A percentile compares a stretch with the other conserved stretches of the same genome.
phyloP scores from a whole-genome alignment of 1,140 invertebrate genomes.

The Homalodisca vitripennis region DNA sequence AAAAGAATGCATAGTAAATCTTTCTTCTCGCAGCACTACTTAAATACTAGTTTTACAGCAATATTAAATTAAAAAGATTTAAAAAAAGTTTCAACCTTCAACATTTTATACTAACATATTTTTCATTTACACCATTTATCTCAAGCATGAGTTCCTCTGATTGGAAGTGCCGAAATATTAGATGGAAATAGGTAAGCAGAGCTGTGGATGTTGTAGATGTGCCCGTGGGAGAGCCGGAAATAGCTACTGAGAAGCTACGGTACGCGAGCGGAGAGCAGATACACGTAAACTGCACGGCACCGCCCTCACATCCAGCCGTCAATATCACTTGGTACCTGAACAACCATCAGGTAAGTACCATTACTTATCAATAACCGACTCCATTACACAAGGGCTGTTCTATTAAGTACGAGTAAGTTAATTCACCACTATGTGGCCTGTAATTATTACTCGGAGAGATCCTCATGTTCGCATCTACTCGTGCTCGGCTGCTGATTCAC shows the following conservation, averaged over 20 bases:
- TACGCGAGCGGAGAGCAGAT: constrained; percentile 34
- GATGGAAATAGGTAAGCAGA: background rate
- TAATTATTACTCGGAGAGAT: too few species aligned
- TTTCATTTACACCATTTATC: background rate
- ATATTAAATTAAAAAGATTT: background rate
- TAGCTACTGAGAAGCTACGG: constrained; percentile 27
- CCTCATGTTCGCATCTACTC: too few species aligned
- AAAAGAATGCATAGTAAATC: too few species aligned
- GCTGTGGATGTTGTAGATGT: constrained; percentile 18
- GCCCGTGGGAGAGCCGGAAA: constrained; percentile 22
- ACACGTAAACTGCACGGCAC: constrained; percentile 33
- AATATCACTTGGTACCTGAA: constrained; percentile 35
- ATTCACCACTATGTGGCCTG: too few species aligned
- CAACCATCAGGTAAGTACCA: constrained; percentile 31
- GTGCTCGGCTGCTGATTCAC: too few species aligned
- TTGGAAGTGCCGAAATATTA: background rate
- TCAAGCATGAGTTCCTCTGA: background rate
- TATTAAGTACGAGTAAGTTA: too few species aligned
- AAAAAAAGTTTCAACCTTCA: background rate
- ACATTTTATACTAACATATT: background rate
- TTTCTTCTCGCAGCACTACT: too few species aligned
- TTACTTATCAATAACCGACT: too few species aligned
- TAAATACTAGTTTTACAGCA: too few species aligned
- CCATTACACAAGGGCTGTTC: too few species aligned
- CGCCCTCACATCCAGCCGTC: constrained; percentile 29